Base-by-base conservation (phyloP, 2,888 invertebrate species). In the Pollenia angustigena region DNA sequence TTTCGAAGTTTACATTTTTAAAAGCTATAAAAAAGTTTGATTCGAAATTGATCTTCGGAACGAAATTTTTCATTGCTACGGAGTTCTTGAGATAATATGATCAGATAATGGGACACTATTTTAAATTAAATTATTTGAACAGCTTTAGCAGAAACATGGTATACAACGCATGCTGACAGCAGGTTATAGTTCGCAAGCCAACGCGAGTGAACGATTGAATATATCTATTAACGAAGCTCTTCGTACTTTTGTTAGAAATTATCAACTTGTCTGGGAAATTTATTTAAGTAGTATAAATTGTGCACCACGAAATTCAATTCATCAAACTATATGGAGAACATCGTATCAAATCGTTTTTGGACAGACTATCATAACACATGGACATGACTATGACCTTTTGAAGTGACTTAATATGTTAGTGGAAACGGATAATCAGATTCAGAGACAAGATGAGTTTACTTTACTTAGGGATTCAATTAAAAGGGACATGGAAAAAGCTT, bases 201-300 rank as follows among this genome's bases (percentile, higher is more conserved):
- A 56, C 11, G 56, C 56, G 7, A 56, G 18, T 81, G 6, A 81
- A 81, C n/a, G 54, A 64, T 1, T 54, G n/a, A n/a, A n/a, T n/a
- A n/a, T n/a, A n/a, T n/a, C 66, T 52, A 32, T 40, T 14, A 52
- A 52, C n/a, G 68, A 46, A 18, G 68, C 68, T 14, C 10, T 69
- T 12, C 68, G 50, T 1, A 52, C 68, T 4, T 69, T 40, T n/a
- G 50, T 69, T 1, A 69, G 50, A 48, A 48, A 40, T 1, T 50
- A 69, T 69, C 68, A 69, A 23, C 32, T 50, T 4, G 23, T 52
- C 4, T 71, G 71, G 69, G 69, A 69, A 9, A 40, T 23, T 9
- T 69, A 69, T 40, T 1, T 69, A 9, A 12, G 23, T 4, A 52
- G 52, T 40, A n/a, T 69, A 32, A 69, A 69, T n/a, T 69, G 69